Base-by-base conservation (phyloP, 2,797 vertebrate genomes). In the Loriculus beryllinus region DNA sequence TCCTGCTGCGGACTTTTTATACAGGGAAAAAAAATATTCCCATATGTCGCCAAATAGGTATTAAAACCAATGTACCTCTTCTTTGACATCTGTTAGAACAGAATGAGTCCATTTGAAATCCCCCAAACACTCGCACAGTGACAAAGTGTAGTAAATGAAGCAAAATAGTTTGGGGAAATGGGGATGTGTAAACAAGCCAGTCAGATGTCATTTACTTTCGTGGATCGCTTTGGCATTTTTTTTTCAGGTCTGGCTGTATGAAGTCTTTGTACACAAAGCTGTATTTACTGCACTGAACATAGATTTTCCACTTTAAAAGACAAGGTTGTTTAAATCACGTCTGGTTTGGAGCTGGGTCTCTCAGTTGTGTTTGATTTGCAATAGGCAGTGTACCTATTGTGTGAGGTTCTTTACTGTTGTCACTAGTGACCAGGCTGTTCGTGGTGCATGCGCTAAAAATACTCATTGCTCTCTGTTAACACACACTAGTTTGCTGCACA, bases 11-110 rank as follows among this genome's bases (percentile, higher is more conserved):
- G 35, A 68, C 59, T 88, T 96, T 96, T 96, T 97, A 90, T 83
- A 88, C 54, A 64, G 64, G 49, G 56, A 13, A 60, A 94, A 97
- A 97, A 97, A 12, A 89, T 83, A 63, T 96, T 96, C 83, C 89
- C 92, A 16, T 86, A 94, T 68, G 93, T 90, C 90, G 56, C 96
- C 87, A 97, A 97, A 94, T 96, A 97, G 90, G 51, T 97, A 97
- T 97, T 98, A 98, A 98, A 98, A 96, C 92, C 97, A 97, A 93
- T 97, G 97, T 98, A 95, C 97, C 97, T 96, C 95, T 96, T 98
- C 96, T 97, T 97, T 96, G 96, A 97, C 97, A 98, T 98, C 97
- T 98, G 97, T 97, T 98, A 94, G 95, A 97, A 83, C 96, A 97
- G 95, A 97, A 97, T 93, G 97, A 94, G 95, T 96, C 92, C 90